phyloP scores from a whole-genome alignment of 2,113 vertebrate genomes.

The Menura novaehollandiae region DNA sequence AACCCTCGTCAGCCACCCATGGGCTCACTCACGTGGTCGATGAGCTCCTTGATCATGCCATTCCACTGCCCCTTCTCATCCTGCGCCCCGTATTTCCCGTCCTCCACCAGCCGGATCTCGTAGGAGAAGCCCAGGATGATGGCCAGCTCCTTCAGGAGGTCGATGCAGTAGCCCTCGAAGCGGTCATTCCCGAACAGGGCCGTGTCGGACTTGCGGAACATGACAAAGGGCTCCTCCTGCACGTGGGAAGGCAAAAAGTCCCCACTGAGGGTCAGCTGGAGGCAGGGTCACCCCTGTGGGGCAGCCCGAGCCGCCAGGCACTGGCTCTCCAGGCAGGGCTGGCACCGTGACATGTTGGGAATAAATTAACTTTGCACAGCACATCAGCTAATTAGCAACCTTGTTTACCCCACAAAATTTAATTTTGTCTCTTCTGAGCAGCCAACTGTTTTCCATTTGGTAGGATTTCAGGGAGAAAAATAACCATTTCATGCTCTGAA shows the following conservation, averaged over 20 bases:
- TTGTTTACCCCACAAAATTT: conserved; percentile 55
- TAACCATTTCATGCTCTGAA: conserved; percentile 21
- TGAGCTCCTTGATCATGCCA: conserved; percentile 95
- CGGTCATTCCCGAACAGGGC: conserved; percentile 93
- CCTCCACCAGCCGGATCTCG: conserved; percentile 93
- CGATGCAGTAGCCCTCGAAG: conserved; percentile 97
- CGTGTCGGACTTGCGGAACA: conserved; percentile 96
- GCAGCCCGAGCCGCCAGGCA: neutral
- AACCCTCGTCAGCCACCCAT: fast-evolving
- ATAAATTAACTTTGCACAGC: conserved; percentile 37
- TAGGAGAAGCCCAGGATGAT: conserved; percentile 92
- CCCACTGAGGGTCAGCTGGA: neutral
- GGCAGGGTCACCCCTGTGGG: neutral
- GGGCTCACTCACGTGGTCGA: conserved; percentile 90
- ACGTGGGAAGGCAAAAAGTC: neutral
- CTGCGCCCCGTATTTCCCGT: conserved; percentile 92
- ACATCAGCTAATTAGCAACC: conserved; percentile 53
- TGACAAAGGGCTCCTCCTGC: conserved; percentile 97
- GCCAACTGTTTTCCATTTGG: conserved; percentile 56
- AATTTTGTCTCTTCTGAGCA: conserved; percentile 59
- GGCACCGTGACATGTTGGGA: neutral
- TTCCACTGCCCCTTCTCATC: conserved; percentile 99
- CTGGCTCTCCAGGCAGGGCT: neutral
- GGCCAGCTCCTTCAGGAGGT: conserved; percentile 93
- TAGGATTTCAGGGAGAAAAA: conserved; percentile 40